Base-by-base conservation (phyloP, 2,888 invertebrate species). In the Tetrapedia diversipes region DNA sequence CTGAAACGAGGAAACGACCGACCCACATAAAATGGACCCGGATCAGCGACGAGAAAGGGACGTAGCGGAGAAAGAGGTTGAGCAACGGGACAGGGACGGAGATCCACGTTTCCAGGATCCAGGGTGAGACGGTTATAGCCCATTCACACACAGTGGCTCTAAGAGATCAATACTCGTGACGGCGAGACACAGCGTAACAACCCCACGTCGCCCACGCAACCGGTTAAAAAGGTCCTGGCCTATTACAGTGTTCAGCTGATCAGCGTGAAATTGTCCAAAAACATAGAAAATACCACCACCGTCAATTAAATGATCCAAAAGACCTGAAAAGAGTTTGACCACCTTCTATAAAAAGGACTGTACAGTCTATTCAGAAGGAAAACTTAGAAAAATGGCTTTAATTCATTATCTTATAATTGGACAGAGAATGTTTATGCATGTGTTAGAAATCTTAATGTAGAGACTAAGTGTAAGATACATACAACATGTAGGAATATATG, bases 161-260 rank as follows among this genome's bases (percentile, higher is more conserved):
- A 43, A 73, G 72, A 70, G 90, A 91, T 91, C 91, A 91, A 91
- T 91, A 91, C 90, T 90, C 84, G 88, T 84, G 90, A 89, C 87
- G 89, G 86, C 87, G 86, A 87, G 87, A 89, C 72, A 80, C 78
- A 83, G 84, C 88, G 85, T 87, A 86, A 88, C 87, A 85, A 81
- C 86, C 80, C 84, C 81, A 72, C 83, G 76, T 79, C 77, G 68
- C 65, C 78, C 54, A 51, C 37, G 37, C 49, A 24, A 11, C 10
- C 56, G 39, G 22, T 14, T 11, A 16, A 47, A 66, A 53, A 47
- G 47, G 49, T 63, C 39, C 54, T 2, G 66, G 37, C 10, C 39
- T 47, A 37, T 51, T 32, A 27, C 7, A 10, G 22, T 7, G 32
- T n/a, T n/a, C 7, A 45, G 16, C n/a, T 24, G 45, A 11, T 27